Base-by-base conservation (phyloP, 1,140 invertebrate species). In the Telenomus remus region DNA sequence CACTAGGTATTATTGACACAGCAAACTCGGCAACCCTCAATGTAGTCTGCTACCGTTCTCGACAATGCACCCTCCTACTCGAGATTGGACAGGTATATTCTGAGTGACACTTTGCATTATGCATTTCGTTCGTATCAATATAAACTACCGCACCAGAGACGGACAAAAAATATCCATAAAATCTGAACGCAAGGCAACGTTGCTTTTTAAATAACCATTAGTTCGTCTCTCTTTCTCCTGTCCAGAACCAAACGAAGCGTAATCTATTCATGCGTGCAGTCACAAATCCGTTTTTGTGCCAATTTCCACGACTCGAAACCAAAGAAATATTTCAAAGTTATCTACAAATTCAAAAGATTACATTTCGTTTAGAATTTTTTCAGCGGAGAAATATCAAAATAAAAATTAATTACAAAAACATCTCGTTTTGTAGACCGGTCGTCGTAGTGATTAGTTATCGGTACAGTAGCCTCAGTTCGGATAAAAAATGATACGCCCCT, bases 1-100 rank as follows among this genome's bases (percentile, higher is more conserved):
- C 76, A 57, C 80, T 79, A 80, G 81, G 82, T 83, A 83, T 83
- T 84, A 84, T 84, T 83, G 82, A 84, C 82, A 84, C 81, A 81
- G 76, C 73, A 70, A 76, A 76, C 73, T 76, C 73, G 73, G 73
- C 80, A 84, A 81, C 80, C 81, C 82, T 79, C 82, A 80, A 81
- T 83, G 81, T 81, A 82, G 76, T 79, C 78, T 80, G 80, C 78
- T 78, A 82, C 73, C 78, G 69, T 75, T 64, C 74, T 53, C 74
- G 66, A 76, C 82, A 81, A 81, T 77, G 78, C 72, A 75, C 80
- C 76, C 77, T 76, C 81, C 79, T 78, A 81, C 76, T 83, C 70
- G 71, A 80, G 81, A 83, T 82, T 77, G 81, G 79, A 83, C 82
- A 83, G 82, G 80, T 83, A 81, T 83, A 78, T 82, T 78, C 77